phyloP scores from a whole-genome alignment of 30 jellyfish, hydroid and myxozoan species.

The Sanderia malayensis region DNA sequence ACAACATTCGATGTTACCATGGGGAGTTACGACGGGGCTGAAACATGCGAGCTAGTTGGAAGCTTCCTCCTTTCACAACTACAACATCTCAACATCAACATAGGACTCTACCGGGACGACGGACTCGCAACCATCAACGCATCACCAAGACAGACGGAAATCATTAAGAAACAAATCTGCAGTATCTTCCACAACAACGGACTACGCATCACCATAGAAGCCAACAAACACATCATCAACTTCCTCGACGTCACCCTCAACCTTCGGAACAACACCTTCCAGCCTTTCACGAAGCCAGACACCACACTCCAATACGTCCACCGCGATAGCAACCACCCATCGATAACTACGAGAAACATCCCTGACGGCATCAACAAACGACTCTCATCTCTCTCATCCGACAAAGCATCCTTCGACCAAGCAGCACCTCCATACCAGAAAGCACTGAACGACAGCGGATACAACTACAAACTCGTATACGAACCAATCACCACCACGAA shows the following conservation, averaged over 20 bases:
- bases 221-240: too few species aligned
- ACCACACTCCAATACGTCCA: conserved; percentile 40
- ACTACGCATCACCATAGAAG: too few species aligned
- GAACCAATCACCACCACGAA: conserved; percentile 35
- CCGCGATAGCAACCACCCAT: conserved; percentile 50
- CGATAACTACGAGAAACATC: neutral
- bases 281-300: conserved; percentile 36
- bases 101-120: conserved; percentile 27
- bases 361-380: conserved; percentile 37
- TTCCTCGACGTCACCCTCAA: too few species aligned
- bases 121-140: conserved; percentile 35
- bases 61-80: too few species aligned
- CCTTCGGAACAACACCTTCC: too few species aligned
- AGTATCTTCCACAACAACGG: too few species aligned
- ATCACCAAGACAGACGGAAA: conserved; percentile 9
- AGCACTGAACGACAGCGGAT: conserved; percentile 47
- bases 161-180: conserved; percentile 23
- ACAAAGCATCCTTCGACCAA: too few species aligned
- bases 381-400: too few species aligned
- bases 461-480: conserved; percentile 30
- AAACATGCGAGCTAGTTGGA: too few species aligned
- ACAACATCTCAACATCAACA: conserved; percentile 20
- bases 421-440: too few species aligned
- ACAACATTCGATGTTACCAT: conserved; percentile 11
- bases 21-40: conserved; percentile 32